A percentile compares a stretch with the other conserved stretches of the same genome.
Evolutionary conservation across 2,113 vertebrate species (phyloP).

Genomic region (Lepus americanus): DNA sequence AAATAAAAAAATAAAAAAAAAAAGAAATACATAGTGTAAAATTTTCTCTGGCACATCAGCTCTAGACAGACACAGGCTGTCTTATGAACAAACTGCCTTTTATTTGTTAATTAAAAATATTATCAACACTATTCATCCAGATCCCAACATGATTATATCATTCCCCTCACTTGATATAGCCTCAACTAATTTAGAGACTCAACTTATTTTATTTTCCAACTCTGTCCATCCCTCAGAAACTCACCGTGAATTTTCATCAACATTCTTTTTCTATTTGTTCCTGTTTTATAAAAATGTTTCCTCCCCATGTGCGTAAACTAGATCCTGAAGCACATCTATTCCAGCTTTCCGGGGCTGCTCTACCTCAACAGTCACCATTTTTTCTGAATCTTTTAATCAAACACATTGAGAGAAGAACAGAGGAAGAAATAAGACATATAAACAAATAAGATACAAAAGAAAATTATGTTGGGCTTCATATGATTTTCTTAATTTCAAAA

Average conservation of each 20-base stretch:
- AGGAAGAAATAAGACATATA: not conserved
- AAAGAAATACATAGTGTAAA: not conserved
- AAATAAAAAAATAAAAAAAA: not conserved
- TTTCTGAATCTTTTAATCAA: constrained; percentile 19
- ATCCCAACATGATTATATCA: not conserved
- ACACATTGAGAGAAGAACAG: not conserved
- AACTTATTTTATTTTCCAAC: not conserved
- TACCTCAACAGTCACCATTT: not conserved
- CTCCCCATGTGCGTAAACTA: not conserved
- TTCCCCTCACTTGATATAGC: not conserved
- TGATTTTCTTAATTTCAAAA: constrained; percentile 20
- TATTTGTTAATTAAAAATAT: not conserved
- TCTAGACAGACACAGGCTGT: not conserved
- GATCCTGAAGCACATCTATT: not conserved
- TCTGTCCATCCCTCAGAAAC: not conserved
- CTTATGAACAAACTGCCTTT: not conserved
- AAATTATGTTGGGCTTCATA: not conserved
- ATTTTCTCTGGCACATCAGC: not conserved
- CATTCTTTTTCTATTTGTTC: not conserved
- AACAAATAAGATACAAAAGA: not conserved
- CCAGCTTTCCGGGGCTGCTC: not conserved
- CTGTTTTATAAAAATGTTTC: constrained; percentile 40
- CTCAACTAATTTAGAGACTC: not conserved
- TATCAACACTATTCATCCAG: not conserved
- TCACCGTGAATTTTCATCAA: not conserved